These are phyloP conservation scores for Neuroscelio doddi DNA, from an alignment of 2,888 invertebrate species.

Conservation along the genomic window DNA sequence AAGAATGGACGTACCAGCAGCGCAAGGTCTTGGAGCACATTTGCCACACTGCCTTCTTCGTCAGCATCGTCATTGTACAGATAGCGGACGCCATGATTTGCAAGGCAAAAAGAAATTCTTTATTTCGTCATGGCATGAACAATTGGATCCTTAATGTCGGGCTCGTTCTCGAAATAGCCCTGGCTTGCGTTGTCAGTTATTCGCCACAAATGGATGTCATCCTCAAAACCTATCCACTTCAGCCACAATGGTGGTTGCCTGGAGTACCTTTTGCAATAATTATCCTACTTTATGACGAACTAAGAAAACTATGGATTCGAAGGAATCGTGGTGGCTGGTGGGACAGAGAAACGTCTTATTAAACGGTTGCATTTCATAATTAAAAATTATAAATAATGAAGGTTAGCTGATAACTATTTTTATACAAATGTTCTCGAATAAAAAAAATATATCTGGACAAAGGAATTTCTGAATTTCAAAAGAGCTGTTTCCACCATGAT, in stretches of 20 bases:
- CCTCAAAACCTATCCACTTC: slow-evolving; percentile 80
- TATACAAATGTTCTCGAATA: background rate
- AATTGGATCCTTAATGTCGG: slow-evolving; percentile 79
- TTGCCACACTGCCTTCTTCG: slow-evolving; percentile 87
- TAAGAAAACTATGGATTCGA: slow-evolving; percentile 80
- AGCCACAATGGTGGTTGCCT: slow-evolving; percentile 81
- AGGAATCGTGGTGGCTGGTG: slow-evolving; percentile 80
- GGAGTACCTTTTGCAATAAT: slow-evolving; percentile 82
- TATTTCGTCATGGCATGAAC: slow-evolving; percentile 84
- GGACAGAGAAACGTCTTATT: slow-evolving; percentile 84
- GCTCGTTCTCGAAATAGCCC: slow-evolving; percentile 74
- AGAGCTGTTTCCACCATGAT: slow-evolving; percentile 37
- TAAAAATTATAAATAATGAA: too few relatives aligned
- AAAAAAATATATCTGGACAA: background rate
- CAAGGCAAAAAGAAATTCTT: slow-evolving; percentile 83
- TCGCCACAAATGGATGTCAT: slow-evolving; percentile 72
- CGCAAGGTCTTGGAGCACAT: slow-evolving; percentile 81
- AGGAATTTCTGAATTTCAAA: too few relatives aligned
- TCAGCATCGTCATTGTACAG: slow-evolving; percentile 84
- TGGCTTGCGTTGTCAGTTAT: slow-evolving; percentile 73
- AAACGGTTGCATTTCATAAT: too few relatives aligned
- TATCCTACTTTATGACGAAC: slow-evolving; percentile 84
- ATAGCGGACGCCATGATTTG: slow-evolving; percentile 86
- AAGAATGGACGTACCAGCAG: slow-evolving; percentile 81
- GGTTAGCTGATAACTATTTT: background rate